Percentiles rank a stretch among this genome's conserved stretches.
These are phyloP conservation scores for Drosophila gaucha DNA, from an alignment of 2,888 invertebrate genomes.

Conservation along the genomic window DNA sequence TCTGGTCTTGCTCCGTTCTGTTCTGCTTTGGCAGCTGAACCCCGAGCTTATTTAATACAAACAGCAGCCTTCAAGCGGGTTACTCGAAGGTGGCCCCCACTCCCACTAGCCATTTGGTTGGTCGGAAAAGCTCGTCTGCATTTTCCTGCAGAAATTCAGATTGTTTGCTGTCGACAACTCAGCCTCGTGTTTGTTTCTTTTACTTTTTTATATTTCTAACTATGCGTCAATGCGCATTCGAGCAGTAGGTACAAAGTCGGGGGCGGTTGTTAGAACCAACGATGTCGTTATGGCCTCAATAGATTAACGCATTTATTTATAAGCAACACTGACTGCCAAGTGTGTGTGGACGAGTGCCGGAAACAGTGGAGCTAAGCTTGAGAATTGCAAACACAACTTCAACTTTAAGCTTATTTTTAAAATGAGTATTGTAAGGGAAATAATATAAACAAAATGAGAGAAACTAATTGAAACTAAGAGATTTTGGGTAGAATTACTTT, in stretches of 20 bases:
- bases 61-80: conserved; percentile 41
- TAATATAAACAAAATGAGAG: too few species aligned
- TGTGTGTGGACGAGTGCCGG: conserved; percentile 10
- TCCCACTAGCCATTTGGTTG: conserved; percentile 2
- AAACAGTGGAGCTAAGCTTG: background rate
- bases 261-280: conserved; percentile 7
- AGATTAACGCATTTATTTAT: conserved; percentile 60
- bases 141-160: conserved; percentile 51
- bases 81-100: conserved; percentile 22
- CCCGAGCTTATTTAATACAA: conserved; percentile 57
- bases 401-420: too few species aligned
- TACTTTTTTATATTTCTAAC: conserved; percentile 13
- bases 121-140: conserved; percentile 37
- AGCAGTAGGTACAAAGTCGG: too few species aligned
- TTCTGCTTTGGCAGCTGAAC: conserved; percentile 51
- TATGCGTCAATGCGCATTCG: conserved; percentile 42
- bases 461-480: too few species aligned
- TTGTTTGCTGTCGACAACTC: conserved; percentile 59
- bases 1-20: background rate
- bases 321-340: conserved; percentile 31
- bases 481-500: too few species aligned
- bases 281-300: conserved; percentile 53
- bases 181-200: conserved; percentile 38
- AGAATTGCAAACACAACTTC: background rate
- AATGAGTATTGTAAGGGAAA: too few species aligned